Conservation (phyloP, 2,113 vertebrate genomes). For the Panthera leo region DNA sequence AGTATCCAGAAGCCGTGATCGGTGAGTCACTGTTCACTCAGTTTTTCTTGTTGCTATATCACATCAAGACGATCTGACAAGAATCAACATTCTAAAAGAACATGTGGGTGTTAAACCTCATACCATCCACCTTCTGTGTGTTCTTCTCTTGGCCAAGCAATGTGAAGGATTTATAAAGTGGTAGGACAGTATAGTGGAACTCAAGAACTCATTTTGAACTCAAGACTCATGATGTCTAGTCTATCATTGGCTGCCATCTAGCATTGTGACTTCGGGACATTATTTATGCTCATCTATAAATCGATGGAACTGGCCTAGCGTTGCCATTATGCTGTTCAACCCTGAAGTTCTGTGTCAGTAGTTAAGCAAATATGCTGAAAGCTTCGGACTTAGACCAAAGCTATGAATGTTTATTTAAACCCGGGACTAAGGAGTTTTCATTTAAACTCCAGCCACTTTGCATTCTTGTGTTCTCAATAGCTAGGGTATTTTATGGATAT, state of each 20-base stretch:
- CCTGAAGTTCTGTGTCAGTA: neutral
- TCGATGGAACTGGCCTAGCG: neutral
- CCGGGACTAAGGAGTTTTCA: neutral
- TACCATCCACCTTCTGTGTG: neutral
- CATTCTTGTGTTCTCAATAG: slow-evolving; percentile 20
- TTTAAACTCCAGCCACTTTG: neutral
- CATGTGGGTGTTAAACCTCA: fast-evolving
- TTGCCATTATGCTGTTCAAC: neutral
- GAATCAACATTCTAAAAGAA: neutral
- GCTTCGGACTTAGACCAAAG: neutral
- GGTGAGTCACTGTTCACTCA: neutral
- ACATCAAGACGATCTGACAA: neutral
- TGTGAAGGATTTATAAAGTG: neutral
- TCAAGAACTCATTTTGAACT: neutral
- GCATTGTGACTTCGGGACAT: neutral
- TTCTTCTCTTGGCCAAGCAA: neutral
- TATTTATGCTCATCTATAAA: neutral
- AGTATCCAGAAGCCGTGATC: neutral
- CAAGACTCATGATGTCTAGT: neutral
- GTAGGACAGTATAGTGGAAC: neutral
- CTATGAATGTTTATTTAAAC: neutral
- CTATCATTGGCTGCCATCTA: neutral
- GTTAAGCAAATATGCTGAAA: neutral
- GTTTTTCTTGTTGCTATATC: neutral
- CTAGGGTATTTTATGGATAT: neutral